Percentiles rank a stretch among this genome's conserved stretches.
phyloP scores from a whole-genome alignment of 2,113 vertebrate species.

The Acanthisitta chloris region DNA sequence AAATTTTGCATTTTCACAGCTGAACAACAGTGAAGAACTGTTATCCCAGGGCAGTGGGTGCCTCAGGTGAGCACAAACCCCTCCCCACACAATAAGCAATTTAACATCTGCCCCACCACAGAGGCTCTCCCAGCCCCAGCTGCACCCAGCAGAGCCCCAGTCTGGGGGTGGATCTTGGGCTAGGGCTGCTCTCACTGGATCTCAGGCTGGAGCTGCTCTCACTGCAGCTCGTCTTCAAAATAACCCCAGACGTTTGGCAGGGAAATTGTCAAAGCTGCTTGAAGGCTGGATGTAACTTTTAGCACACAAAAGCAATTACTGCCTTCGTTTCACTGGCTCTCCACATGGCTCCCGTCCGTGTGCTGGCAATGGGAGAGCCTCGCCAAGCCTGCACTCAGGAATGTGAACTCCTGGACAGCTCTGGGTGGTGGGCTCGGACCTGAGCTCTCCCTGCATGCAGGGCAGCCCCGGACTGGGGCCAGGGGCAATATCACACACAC shows the following conservation, averaged over 20 bases:
- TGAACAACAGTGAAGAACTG: neutral
- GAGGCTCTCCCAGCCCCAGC: neutral
- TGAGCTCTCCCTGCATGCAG: fast-evolving
- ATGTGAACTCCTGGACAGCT: neutral
- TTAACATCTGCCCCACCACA: neutral
- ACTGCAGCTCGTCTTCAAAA: neutral
- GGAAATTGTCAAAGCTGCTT: conserved; percentile 16
- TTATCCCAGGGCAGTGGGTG: neutral
- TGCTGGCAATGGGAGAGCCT: neutral
- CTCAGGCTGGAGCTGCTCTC: neutral
- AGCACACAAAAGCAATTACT: neutral
- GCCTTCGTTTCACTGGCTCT: neutral
- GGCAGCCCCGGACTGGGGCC: neutral
- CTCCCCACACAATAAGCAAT: neutral
- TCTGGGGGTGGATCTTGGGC: fast-evolving
- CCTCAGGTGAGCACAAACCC: neutral
- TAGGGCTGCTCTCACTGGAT: neutral
- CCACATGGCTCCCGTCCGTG: neutral
- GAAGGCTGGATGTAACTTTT: neutral
- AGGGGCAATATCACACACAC: neutral
- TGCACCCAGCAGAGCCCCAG: neutral
- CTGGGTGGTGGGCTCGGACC: neutral
- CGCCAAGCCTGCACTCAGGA: neutral
- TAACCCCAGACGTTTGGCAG: conserved; percentile 27
- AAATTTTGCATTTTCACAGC: neutral